A percentile compares a stretch with the other conserved stretches of the same genome.
Evolutionary conservation across 2,888 invertebrate genomes (phyloP).

Genomic region (Sarcophaga carnaria): DNA sequence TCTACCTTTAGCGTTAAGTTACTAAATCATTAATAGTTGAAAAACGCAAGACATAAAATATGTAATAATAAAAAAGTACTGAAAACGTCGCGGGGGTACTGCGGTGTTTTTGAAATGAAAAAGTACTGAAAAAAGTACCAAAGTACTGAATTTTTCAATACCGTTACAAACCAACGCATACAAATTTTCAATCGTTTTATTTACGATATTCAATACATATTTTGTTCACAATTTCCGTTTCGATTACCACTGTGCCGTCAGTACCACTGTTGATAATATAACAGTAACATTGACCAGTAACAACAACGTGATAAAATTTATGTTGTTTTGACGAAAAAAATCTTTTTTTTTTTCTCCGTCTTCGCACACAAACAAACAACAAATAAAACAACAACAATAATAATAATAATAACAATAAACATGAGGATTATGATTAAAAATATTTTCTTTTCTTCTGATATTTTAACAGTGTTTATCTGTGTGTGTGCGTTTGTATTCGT

Average conservation of each 20-base stretch:
- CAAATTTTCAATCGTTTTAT: too few relatives aligned
- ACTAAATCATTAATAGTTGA: too few relatives aligned
- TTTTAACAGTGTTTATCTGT: background rate
- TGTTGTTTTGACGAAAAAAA: slow-evolving; percentile 52
- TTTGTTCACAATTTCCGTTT: background rate
- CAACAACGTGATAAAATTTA: slow-evolving; percentile 31
- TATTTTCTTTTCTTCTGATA: slow-evolving; percentile 49
- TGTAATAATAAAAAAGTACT: too few relatives aligned
- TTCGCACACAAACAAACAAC: background rate
- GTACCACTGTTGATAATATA: background rate
- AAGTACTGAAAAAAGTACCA: too few relatives aligned
- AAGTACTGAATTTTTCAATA: too few relatives aligned
- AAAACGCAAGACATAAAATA: too few relatives aligned
- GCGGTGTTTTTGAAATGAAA: too few relatives aligned
- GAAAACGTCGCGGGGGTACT: too few relatives aligned
- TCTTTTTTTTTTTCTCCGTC: background rate
- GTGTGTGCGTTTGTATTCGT: too few relatives aligned
- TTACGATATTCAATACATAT: too few relatives aligned
- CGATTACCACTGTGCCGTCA: slow-evolving; percentile 2
- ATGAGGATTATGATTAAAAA: slow-evolving; percentile 19
- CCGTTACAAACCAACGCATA: too few relatives aligned
- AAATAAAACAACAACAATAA: slow-evolving; percentile 19
- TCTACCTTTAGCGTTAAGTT: too few relatives aligned
- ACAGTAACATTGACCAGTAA: slow-evolving; percentile 22
- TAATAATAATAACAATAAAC: background rate